These are phyloP conservation scores for Phytoseiulus persimilis DNA, from an alignment of 2,888 invertebrate species.

Conservation along the genomic window DNA sequence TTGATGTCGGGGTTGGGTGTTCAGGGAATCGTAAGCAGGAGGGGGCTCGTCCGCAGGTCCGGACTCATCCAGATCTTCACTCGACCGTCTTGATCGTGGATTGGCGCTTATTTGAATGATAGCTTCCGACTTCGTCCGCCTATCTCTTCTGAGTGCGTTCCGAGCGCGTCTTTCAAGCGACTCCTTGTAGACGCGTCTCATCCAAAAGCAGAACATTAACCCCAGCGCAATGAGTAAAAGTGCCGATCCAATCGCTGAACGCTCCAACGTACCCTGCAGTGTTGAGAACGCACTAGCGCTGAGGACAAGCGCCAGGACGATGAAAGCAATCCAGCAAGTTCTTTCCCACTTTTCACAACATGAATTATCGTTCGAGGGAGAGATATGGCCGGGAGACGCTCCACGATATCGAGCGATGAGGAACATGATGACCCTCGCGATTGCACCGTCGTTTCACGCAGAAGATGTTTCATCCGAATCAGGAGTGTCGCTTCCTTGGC, in stretches of 20 bases:
- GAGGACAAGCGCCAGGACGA: background rate
- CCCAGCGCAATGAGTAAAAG: background rate
- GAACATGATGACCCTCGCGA: background rate
- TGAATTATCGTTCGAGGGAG: background rate
- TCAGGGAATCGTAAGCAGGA: too few species aligned
- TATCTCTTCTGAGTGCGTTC: background rate
- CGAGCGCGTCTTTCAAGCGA: background rate
- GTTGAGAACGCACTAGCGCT: background rate
- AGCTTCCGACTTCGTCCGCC: background rate
- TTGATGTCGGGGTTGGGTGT: too few species aligned
- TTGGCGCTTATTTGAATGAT: background rate
- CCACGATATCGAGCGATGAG: background rate
- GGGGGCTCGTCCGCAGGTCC: too few species aligned
- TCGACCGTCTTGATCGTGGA: too few species aligned
- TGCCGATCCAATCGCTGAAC: background rate
- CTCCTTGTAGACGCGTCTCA: conserved; percentile 12
- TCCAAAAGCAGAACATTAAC: background rate
- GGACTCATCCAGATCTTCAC: too few species aligned
- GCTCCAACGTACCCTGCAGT: background rate
- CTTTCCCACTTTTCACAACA: background rate
- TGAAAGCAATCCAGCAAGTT: background rate
- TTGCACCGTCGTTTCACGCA: background rate
- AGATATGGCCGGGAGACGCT: background rate
- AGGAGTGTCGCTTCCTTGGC: background rate
- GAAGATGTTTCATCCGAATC: background rate